Evolutionary conservation across 2,888 invertebrate genomes (phyloP), one percentile per base, ranked within the genome.

Genomic region (Sicus ferrugineus): DNA sequence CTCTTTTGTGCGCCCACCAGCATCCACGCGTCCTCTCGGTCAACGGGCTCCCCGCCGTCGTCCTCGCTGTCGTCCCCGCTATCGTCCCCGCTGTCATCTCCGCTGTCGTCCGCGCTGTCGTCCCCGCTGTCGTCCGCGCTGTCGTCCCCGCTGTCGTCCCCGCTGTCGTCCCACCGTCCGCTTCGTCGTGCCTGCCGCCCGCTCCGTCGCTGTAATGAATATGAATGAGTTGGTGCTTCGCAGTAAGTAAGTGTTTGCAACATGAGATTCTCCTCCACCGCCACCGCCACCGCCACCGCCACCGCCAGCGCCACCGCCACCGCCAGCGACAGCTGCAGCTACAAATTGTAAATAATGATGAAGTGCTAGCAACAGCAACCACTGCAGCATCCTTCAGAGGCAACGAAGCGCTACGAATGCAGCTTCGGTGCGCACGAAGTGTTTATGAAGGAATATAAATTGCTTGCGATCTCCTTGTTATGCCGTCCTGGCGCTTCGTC

Each of bases 201-300:
- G 5, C 34, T 34, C 42, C 54, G 54, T 65, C 52, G 65, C 23
- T 48, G 65, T 54, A 65, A 65, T 65, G 54, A 65, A 65, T 65
- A 65, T 65, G 65, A 65, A 65, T 65, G 65, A 34, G 54, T 54
- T 65, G 46, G 63, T 63, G 62, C 38, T 42, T 62, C 26, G 28
- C 42, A 38, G 52, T 34, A 34, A 38, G 34, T 52, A 54, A 65
- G 52, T 52, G 65, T 52, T 34, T 34, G 38, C 54, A 34, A 64
- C 50, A 52, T 52, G 30, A 23, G 54, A 48, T 21, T 23, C 2
- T 42, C 16, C 42, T 16, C 16, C 16, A 42, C 5, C 16, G n/a
- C 16, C n/a, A n/a, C n/a, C n/a, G n/a, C 46, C 54, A 54, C 2
- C 26, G 9, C 23, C 48, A 31, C 4, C 50, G 42, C 19, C 31